phyloP scores from a whole-genome alignment of 2,113 vertebrate species.

The Mastomys natalensis region DNA sequence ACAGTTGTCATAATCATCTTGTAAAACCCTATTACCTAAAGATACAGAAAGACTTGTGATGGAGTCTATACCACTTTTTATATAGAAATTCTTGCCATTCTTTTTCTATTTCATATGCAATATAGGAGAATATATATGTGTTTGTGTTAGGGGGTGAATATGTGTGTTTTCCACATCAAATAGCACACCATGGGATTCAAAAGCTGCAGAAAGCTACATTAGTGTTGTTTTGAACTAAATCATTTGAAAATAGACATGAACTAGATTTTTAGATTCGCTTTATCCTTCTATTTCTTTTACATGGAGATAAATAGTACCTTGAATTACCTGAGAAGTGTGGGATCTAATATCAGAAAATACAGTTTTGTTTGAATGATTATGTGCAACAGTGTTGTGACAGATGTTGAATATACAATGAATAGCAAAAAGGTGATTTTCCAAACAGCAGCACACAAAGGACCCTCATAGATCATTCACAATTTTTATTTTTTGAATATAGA shows the following conservation, averaged over 20 bases:
- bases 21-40: not conserved
- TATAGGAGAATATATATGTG: not conserved
- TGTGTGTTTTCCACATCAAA: not conserved
- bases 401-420: conserved; percentile 34
- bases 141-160: not conserved
- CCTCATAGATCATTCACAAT: not conserved
- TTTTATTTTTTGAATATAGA: conserved; percentile 43
- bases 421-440: conserved; percentile 55
- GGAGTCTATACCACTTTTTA: too few relatives aligned
- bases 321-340: conserved; percentile 19
- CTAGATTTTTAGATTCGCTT: not conserved
- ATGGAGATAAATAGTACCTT: not conserved
- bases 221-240: not conserved
- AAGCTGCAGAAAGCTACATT: not conserved
- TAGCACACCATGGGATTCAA: not conserved
- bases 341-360: conserved; percentile 43
- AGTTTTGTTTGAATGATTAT: conserved; percentile 52
- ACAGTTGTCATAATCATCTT: not conserved
- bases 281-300: conserved; percentile 1
- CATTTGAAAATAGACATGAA: not conserved
- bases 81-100: not conserved
- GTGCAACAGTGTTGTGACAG: conserved; percentile 29
- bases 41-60: not conserved
- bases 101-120: not conserved
- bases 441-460: not conserved